Evolutionary conservation across 2,888 invertebrate species (phyloP).

Genomic region (Brassicogethes aeneus): DNA sequence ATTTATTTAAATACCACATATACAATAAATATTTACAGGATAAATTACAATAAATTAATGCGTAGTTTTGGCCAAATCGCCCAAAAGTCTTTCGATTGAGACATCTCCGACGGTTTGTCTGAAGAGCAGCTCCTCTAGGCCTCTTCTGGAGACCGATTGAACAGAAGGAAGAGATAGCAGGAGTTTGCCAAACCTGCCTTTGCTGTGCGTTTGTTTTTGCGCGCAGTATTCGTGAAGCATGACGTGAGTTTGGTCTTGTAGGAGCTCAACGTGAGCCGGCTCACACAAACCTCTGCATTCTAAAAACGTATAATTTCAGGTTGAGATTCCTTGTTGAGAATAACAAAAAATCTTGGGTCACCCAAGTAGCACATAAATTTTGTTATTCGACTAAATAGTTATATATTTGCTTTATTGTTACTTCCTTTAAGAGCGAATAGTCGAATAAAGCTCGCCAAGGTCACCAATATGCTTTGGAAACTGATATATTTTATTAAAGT

Average conservation of each 20-base stretch:
- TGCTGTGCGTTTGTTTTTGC: constrained; percentile 33
- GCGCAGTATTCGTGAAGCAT: constrained; percentile 66
- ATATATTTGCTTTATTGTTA: too few species aligned
- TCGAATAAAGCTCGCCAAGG: too few species aligned
- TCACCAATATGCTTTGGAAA: too few species aligned
- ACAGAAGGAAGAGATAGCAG: constrained; percentile 63
- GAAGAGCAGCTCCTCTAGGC: constrained; percentile 63
- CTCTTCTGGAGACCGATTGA: constrained; percentile 34
- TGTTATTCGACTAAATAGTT: too few species aligned
- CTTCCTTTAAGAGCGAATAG: too few species aligned
- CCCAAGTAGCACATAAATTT: background rate
- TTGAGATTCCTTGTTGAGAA: background rate
- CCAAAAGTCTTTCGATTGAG: constrained; percentile 59
- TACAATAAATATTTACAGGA: background rate
- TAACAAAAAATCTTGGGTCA: background rate
- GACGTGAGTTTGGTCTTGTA: constrained; percentile 75
- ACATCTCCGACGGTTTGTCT: constrained; percentile 67
- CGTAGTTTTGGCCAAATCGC: constrained; percentile 50
- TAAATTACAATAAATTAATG: constrained; percentile 13
- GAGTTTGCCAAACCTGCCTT: constrained; percentile 62
- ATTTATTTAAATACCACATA: background rate
- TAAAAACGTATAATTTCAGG: constrained; percentile 34
- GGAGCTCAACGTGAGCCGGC: constrained; percentile 49
- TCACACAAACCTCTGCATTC: constrained; percentile 56
- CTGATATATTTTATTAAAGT: too few species aligned